Evolutionary conservation across 2,113 vertebrate species (phyloP), one percentile per base, ranked within the genome.

Genomic region (Hemibagrus wyckioides): DNA sequence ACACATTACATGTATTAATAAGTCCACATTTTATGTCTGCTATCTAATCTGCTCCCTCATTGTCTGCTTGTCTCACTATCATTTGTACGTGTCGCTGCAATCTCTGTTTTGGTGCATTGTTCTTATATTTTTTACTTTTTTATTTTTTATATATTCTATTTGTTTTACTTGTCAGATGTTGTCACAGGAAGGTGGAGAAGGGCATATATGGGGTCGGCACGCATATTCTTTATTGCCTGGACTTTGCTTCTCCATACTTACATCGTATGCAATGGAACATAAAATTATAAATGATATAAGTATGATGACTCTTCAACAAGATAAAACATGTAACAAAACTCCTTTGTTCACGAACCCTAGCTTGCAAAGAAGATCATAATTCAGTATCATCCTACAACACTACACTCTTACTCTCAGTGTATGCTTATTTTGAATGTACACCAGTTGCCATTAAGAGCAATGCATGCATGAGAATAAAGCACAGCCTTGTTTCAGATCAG

Each of bases 141-240:
- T 8, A 1, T 21, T 14, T 15, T 80, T 79, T 80, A 21, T 80
- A 39, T 30, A 57, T 39, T 59, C 33, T 39, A 81, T n/a, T 7
- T 81, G 36, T 39, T 61, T 44, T 28, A 28, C 71, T 48, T 75
- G 71, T 75, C 28, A 75, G 41, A 71, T 71, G 65, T 67, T 67
- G 33, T 3, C 36, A 23, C 8, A 11, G 14, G 28, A 7, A 0
- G 4, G 28, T 50, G 41, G 11, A 50, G 23, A 75, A 75, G 3
- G 39, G 23, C 25, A 3, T 41, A 69, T 30, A 69, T 65, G 13
- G n/a, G 33, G 30, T 17, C 6, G 33, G 17, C 52, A 63, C 56
- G 41, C 54, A 73, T 44, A 30, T 19, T 69, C 33, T 2, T 2
- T 69, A 36, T 17, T 30, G 63, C 5, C 30, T 48, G 6, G 25